Percentiles rank a stretch among this genome's conserved stretches.
phyloP scores from a whole-genome alignment of 2,113 vertebrate species.

The Rafetus swinhoei region DNA sequence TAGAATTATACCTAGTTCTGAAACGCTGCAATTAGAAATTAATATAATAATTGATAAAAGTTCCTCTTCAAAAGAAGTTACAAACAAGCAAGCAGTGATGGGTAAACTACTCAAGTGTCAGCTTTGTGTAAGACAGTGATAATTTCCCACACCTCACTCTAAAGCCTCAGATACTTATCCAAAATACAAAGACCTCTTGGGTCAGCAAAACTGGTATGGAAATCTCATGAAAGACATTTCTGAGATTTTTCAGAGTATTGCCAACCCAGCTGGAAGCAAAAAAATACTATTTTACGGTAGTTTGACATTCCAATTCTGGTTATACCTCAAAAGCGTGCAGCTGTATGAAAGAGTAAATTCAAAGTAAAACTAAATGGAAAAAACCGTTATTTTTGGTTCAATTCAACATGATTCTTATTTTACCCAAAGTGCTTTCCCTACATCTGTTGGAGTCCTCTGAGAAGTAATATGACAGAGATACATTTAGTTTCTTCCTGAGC shows the following conservation, averaged over 20 bases:
- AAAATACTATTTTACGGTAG: neutral
- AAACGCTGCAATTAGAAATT: neutral
- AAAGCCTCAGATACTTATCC: neutral
- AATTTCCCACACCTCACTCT: neutral
- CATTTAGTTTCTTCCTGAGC: neutral
- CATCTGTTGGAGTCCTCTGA: neutral
- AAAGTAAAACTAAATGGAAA: neutral
- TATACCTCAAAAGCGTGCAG: neutral
- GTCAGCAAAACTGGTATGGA: rapidly evolving
- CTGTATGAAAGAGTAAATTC: neutral
- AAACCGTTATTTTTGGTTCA: neutral
- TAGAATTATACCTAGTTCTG: neutral
- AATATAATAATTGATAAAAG: neutral
- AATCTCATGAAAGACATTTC: neutral
- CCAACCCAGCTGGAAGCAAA: neutral
- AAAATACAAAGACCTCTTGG: neutral
- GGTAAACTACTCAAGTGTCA: neutral
- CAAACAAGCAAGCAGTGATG: neutral
- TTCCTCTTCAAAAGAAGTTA: neutral
- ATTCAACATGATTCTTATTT: neutral
- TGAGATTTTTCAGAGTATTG: neutral
- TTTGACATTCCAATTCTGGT: neutral
- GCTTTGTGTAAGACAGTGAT: neutral
- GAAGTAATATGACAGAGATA: neutral
- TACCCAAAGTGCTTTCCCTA: neutral